Conservation (phyloP, 2,113 vertebrate genomes). For the Alosa alosa region DNA sequence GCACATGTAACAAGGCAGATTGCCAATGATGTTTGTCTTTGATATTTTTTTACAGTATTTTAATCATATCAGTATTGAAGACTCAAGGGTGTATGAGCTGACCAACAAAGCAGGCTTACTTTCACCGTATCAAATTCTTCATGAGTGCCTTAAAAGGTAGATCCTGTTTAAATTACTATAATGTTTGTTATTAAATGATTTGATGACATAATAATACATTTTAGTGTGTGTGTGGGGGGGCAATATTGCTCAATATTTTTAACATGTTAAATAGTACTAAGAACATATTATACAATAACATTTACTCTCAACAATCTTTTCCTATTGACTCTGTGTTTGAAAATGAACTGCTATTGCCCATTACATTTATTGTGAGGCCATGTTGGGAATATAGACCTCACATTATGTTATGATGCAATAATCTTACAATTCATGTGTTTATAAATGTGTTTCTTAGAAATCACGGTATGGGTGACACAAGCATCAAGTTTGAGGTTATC, state of each 20-base stretch:
- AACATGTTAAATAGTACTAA: no score
- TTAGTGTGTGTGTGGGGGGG: no score
- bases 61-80: slow-evolving; percentile 99
- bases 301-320: no score
- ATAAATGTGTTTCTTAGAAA: slow-evolving; percentile 77
- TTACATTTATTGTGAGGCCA: background rate
- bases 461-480: slow-evolving; percentile 98
- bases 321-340: no score
- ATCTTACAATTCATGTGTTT: background rate
- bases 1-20: background rate
- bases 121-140: slow-evolving; percentile 99
- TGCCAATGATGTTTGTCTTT: background rate
- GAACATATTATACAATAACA: no score
- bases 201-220: no score
- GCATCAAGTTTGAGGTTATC: slow-evolving; percentile 99
- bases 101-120: slow-evolving; percentile 98
- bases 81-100: slow-evolving; percentile 96
- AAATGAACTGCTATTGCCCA: background rate
- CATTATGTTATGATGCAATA: background rate
- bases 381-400: background rate
- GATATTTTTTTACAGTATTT: slow-evolving; percentile 85
- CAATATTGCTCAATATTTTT: no score
- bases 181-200: no score
- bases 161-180: background rate
- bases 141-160: slow-evolving; percentile 99